Conservation (phyloP, 2,797 vertebrate genomes). For the Acanthornis magna region DNA sequence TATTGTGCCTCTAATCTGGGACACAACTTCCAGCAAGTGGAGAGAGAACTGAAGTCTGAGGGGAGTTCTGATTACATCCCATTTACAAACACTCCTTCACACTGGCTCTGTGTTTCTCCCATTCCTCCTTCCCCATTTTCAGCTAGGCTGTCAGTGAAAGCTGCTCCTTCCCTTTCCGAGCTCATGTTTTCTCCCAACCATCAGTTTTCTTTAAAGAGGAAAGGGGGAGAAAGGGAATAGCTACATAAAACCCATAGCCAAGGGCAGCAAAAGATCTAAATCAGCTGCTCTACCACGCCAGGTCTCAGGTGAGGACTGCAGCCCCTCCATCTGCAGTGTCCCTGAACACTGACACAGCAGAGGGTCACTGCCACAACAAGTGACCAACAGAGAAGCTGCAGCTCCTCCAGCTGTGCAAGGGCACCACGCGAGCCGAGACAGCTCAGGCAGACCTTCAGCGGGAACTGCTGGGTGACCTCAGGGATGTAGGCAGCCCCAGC, state of each 20-base stretch:
- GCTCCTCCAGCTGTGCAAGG: background rate
- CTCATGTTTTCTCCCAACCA: rapidly evolving
- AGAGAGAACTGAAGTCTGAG: background rate
- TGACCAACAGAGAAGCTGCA: background rate
- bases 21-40: background rate
- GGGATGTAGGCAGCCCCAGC: constrained; percentile 81
- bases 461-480: constrained; percentile 89
- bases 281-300: background rate
- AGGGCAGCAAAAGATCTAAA: background rate
- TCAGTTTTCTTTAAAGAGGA: background rate
- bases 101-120: background rate
- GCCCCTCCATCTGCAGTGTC: background rate
- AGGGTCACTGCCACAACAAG: background rate
- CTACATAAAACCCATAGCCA: background rate
- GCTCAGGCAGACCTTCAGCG: constrained; percentile 65
- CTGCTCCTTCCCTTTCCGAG: background rate
- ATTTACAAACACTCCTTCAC: background rate
- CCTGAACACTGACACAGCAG: background rate
- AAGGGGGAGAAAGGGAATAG: background rate
- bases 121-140: background rate
- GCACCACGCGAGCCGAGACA: rapidly evolving
- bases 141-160: background rate
- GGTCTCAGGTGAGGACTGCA: background rate
- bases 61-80: background rate
- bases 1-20: background rate